Evolutionary conservation across 1,140 invertebrate genomes (phyloP), one percentile per base, ranked within the genome.

Genomic region (Bombus pascuorum): DNA sequence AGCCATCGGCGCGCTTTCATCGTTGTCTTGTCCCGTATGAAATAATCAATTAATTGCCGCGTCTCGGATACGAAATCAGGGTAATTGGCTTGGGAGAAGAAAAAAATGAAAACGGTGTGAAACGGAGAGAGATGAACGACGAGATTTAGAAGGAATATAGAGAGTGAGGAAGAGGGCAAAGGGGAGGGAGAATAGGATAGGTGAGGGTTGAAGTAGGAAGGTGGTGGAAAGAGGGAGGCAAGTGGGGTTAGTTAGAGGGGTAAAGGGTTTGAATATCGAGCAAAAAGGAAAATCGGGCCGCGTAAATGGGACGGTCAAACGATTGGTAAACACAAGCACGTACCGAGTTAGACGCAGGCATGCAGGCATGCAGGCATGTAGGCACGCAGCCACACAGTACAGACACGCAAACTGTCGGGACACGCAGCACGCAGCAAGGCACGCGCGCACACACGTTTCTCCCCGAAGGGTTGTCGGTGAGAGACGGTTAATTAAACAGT

Each of bases 241-340:
- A 77, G 57, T 8, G 34, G 22, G 3, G 44, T 28, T 32, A 37
- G 44, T 3, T 2, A 15, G 37, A 15, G 10, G 32, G 42, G 73
- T 3, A 44, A 18, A n/a, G 66, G 13, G 47, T 68, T n/a, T 37
- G 76, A 44, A 72, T 79, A 80, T 85, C 76, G 77, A 80, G 68
- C 53, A 73, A 85, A 39, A 72, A 37, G 32, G 83, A 47, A 71
- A 80, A 85, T 80, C 66, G 76, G 83, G 77, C 76, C 76, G 83
- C 68, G 68, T 72, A 80, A 85, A 85, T 85, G 77, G 83, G 57
- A 44, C 82, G 82, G 75, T 62, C 22, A 25, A 71, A 37, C 68
- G 76, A 72, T 71, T 80, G 47, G 66, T 85, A 85, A 85, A 85
- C 83, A 85, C 66, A 73, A 32, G 53, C 68, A 73, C 83, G 76